phyloP scores from a whole-genome alignment of 2,888 invertebrate genomes.

The Spatulosminthurus flaviceps region DNA sequence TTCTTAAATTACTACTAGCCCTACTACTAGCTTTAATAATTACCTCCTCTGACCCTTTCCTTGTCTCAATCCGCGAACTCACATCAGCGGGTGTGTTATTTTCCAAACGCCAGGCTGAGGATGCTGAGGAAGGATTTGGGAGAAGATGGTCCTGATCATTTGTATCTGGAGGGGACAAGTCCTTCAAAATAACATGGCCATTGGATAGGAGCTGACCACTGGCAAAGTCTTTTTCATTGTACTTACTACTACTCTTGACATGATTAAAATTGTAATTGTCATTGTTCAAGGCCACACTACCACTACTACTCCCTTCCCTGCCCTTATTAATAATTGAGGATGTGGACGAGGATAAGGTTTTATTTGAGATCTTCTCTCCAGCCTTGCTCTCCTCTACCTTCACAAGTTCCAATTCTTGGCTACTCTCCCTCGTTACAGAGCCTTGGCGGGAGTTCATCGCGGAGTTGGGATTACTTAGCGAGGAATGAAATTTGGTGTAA shows the following conservation, averaged over 20 bases:
- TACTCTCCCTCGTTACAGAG: background rate
- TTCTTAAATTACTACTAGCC: background rate
- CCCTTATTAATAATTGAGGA: too few species aligned
- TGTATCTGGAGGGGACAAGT: too few species aligned
- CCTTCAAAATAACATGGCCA: background rate
- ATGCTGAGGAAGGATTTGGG: too few species aligned
- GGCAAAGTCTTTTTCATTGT: constrained; percentile 13
- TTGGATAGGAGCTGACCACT: background rate
- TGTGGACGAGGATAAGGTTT: background rate
- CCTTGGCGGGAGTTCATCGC: background rate
- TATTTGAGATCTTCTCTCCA: background rate
- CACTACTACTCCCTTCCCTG: background rate
- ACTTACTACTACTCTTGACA: background rate
- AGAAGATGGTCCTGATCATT: too few species aligned
- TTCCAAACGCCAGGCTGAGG: too few species aligned
- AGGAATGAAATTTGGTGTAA: constrained; percentile 20
- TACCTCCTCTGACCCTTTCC: too few species aligned
- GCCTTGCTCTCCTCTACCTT: background rate
- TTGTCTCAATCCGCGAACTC: too few species aligned
- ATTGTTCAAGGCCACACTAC: background rate
- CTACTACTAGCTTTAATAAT: too few species aligned
- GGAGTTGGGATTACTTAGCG: background rate
- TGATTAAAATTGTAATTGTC: constrained; percentile 18
- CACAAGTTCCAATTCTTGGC: background rate
- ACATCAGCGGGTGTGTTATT: too few species aligned